Evolutionary conservation across 2,113 vertebrate genomes (phyloP), one percentile per base, ranked within the genome.

Genomic region (Lophura nycthemera): DNA sequence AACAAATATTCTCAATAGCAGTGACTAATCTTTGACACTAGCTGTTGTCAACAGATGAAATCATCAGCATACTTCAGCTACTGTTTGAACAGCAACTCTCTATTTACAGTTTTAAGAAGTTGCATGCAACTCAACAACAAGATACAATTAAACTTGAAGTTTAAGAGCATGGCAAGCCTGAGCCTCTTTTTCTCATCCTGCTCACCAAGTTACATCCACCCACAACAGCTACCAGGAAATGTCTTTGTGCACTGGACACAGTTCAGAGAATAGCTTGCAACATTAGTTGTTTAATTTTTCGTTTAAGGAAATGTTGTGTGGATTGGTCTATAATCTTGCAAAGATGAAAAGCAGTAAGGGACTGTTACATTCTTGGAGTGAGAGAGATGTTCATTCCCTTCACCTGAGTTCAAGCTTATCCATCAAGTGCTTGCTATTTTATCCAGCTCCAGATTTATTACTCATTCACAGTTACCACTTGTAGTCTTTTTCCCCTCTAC

Each of bases 1-100:
- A 54, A 60, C 77, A 64, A 86, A 95, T 91, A 73, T 80, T 83
- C 87, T 89, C 82, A 52, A 87, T 52, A 82, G 74, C 71, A 43
- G 78, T 34, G 60, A 80, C 91, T 93, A 61, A 95, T 86, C 72
- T 96, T 89, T 91, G 87, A 87, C 89, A 85, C 47, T 48, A 74
- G 67, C 89, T 77, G 60, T 89, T 93, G 91, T 77, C 94, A 89
- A 21, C 75, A 80, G 82, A 77, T 80, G 71, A 91, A 92, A 85
- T 32, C 80, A 72, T 89, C 89, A 92, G 67, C 79, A 75, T 81
- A 74, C 78, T 93, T 57, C 86, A 84, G 74, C 89, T 87, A 54
- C 81, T 56, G 50, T 88, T 80, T 47, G 45, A 91, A 82, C 67
- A 88, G 84, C 50, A 84, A 83, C 40, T 73, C 36, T 77, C 71